Conservation (phyloP, 2,113 vertebrate species). For the Hypocryptadius cinnamomeus region DNA sequence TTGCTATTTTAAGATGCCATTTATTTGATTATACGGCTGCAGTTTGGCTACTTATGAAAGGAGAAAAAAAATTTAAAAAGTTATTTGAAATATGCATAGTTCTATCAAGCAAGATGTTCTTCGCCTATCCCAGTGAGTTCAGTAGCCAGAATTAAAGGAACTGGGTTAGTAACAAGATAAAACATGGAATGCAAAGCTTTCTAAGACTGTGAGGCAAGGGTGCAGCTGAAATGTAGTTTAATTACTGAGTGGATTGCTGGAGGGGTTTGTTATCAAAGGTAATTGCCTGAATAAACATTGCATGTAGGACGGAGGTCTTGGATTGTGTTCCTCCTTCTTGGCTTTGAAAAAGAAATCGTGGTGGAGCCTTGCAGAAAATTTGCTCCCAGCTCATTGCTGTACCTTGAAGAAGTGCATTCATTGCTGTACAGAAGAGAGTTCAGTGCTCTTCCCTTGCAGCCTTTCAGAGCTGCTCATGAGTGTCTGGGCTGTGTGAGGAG, state of each 20-base stretch:
- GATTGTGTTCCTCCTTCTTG: not conserved
- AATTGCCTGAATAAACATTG: not conserved
- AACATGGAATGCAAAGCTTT: not conserved
- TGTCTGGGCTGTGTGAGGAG: not conserved
- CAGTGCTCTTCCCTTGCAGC: not conserved
- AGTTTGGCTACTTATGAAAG: not conserved
- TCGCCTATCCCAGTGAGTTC: not conserved
- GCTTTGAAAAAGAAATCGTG: not conserved
- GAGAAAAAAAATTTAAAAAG: not conserved
- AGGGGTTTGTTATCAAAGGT: conserved; percentile 1
- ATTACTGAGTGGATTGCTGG: not conserved
- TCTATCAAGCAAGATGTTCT: not conserved
- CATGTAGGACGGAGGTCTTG: not conserved
- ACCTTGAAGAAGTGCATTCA: not conserved
- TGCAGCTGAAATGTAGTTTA: conserved; percentile 15
- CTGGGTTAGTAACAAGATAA: not conserved
- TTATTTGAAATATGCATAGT: not conserved
- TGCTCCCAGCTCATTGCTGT: not conserved
- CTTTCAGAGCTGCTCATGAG: not conserved
- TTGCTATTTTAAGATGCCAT: not conserved
- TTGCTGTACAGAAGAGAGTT: too few relatives aligned
- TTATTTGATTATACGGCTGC: not conserved
- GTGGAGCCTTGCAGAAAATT: not conserved
- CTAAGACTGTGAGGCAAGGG: not conserved
- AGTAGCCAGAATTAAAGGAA: not conserved